Percentiles rank a stretch among this genome's conserved stretches.
Evolutionary conservation across 2,888 invertebrate genomes (phyloP).

Genomic region (Rhingia rostrata): DNA sequence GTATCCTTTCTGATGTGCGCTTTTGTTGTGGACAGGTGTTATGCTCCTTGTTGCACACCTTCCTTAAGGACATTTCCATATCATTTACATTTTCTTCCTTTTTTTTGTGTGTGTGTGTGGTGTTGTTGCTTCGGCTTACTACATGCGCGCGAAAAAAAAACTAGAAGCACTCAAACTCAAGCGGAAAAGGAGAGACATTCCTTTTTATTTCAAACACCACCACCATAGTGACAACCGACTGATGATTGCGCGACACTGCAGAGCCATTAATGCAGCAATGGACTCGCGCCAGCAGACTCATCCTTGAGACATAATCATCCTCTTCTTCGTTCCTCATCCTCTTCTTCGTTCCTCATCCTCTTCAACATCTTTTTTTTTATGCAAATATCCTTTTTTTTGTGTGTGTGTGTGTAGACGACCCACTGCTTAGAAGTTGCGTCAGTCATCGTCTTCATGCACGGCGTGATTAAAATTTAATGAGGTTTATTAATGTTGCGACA

Average conservation of each 20-base stretch:
- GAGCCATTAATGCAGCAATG: constrained; percentile 41
- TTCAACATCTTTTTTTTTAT: constrained; percentile 34
- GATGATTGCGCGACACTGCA: constrained; percentile 31
- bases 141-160: neutral
- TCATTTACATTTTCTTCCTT: constrained; percentile 36
- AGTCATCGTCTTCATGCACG: neutral
- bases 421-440: neutral
- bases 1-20: constrained; percentile 4
- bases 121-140: neutral
- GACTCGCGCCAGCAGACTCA: constrained; percentile 50
- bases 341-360: neutral
- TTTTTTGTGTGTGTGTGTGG: neutral
- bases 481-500: constrained; percentile 70
- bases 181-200: neutral
- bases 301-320: constrained; percentile 62
- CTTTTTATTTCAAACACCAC: constrained; percentile 8
- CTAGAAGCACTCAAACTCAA: neutral
- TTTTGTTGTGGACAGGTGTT: constrained; percentile 18
- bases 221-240: constrained; percentile 17
- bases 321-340: neutral
- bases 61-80: constrained; percentile 43
- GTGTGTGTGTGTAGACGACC: neutral
- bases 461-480: constrained; percentile 71
- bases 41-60: constrained; percentile 47
- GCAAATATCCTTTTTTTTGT: constrained; percentile 7